phyloP scores from a whole-genome alignment of 2,113 vertebrate species.

The Castor canadensis region DNA sequence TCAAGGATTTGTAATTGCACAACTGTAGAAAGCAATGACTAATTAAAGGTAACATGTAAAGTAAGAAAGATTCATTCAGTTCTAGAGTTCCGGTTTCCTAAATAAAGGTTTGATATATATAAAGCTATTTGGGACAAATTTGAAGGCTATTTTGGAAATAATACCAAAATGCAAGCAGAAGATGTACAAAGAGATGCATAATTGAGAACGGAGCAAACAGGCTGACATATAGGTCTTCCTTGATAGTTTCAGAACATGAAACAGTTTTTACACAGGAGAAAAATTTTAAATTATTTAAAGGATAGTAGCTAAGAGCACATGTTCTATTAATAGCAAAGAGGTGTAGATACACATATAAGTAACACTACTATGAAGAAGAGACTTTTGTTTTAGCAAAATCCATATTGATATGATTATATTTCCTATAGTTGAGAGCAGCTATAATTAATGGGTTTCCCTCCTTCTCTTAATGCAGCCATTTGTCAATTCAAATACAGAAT shows the following conservation, averaged over 20 bases:
- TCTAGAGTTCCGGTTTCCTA: neutral
- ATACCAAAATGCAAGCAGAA: neutral
- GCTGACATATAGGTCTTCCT: neutral
- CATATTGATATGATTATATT: slow-evolving; percentile 90
- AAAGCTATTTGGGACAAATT: slow-evolving; percentile 33
- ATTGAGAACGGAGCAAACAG: neutral
- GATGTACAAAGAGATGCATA: neutral
- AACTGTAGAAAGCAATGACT: neutral
- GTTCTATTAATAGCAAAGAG: slow-evolving; percentile 77
- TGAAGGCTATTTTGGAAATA: slow-evolving; percentile 4
- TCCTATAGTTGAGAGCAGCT: slow-evolving; percentile 86
- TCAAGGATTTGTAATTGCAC: neutral
- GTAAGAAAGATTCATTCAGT: neutral
- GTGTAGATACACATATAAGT: slow-evolving; percentile 81
- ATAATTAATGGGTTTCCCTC: slow-evolving; percentile 91
- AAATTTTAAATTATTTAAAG: slow-evolving; percentile 74
- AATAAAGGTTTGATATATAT: neutral
- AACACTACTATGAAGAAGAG: slow-evolving; percentile 77
- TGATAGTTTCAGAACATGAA: slow-evolving; percentile 21
- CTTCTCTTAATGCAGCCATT: slow-evolving; percentile 89
- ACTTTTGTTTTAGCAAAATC: slow-evolving; percentile 88
- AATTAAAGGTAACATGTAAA: neutral
- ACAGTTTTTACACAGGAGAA: slow-evolving; percentile 71
- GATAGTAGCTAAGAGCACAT: slow-evolving; percentile 68
- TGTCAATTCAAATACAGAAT: slow-evolving; percentile 89